Evolutionary conservation across 2,797 vertebrate species (phyloP).

Genomic region (Crypturellus tataupa): DNA sequence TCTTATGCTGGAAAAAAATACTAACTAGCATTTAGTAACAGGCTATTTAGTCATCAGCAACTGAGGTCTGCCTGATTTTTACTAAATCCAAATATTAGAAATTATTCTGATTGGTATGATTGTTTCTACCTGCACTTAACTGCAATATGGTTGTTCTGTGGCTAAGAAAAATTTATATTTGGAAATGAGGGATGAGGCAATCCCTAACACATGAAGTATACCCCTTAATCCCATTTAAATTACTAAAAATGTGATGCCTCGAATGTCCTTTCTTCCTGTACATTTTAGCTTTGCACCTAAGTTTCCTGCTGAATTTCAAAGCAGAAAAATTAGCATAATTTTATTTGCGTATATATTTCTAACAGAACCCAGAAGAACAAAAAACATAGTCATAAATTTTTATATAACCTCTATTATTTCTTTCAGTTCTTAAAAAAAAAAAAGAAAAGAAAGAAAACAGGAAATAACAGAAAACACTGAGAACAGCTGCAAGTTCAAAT

Average conservation of each 20-base stretch:
- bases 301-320: not conserved
- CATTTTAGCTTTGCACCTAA: not conserved
- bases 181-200: not conserved
- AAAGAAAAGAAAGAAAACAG: not conserved
- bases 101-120: not conserved
- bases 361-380: not conserved
- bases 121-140: not conserved
- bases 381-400: not conserved
- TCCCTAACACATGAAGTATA: not conserved
- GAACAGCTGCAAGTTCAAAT: not conserved
- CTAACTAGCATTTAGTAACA: not conserved
- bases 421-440: conserved; percentile 12
- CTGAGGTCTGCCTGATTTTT: not conserved
- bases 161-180: not conserved
- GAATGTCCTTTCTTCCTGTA: not conserved
- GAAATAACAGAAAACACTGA: conserved; percentile 10
- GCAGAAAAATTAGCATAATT: not conserved
- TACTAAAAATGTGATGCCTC: not conserved
- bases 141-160: not conserved
- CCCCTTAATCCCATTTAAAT: not conserved
- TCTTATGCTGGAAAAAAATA: not conserved
- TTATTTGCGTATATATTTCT: not conserved
- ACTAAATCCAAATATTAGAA: not conserved
- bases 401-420: not conserved
- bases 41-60: not conserved